A percentile compares a stretch with the other conserved stretches of the same genome.
phyloP scores from a whole-genome alignment of 37 sponge, comb jelly and placozoan species.

The Oscarella lobularis region DNA sequence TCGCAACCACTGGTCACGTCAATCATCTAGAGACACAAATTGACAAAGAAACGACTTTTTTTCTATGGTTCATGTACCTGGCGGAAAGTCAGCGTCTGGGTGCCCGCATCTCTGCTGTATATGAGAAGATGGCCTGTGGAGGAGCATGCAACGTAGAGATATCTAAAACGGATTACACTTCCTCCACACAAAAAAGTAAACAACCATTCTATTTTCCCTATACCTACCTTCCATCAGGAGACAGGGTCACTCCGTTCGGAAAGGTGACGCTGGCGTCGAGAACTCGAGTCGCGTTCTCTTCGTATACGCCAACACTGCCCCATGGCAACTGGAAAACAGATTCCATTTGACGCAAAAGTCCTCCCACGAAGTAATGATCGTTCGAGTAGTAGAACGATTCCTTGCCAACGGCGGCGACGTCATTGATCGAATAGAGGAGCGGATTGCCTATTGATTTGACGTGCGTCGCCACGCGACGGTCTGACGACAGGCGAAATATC shows the following conservation, averaged over 20 bases:
- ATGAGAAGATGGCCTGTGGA: not conserved
- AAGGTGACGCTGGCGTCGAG: not conserved
- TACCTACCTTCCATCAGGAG: not conserved
- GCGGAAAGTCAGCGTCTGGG: not conserved
- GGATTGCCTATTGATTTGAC: not conserved
- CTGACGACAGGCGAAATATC: no score
- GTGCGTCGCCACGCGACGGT: not conserved
- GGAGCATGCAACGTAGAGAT: not conserved
- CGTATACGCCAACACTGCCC: not conserved
- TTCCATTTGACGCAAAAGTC: not conserved
- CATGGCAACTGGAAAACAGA: not conserved
- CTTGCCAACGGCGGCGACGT: not conserved
- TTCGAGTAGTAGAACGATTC: not conserved
- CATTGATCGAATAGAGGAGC: not conserved
- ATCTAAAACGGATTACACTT: not conserved
- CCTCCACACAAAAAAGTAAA: no score
- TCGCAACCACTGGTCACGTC: not conserved
- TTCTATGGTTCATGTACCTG: not conserved
- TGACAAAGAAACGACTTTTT: no score
- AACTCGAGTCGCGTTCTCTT: not conserved
- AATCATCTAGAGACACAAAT: no score
- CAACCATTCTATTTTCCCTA: no score
- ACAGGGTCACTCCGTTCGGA: not conserved
- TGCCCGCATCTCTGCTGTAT: not conserved
- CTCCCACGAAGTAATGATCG: not conserved